Evolutionary conservation across 2,888 invertebrate species (phyloP).

Genomic region (Tachina grossa): DNA sequence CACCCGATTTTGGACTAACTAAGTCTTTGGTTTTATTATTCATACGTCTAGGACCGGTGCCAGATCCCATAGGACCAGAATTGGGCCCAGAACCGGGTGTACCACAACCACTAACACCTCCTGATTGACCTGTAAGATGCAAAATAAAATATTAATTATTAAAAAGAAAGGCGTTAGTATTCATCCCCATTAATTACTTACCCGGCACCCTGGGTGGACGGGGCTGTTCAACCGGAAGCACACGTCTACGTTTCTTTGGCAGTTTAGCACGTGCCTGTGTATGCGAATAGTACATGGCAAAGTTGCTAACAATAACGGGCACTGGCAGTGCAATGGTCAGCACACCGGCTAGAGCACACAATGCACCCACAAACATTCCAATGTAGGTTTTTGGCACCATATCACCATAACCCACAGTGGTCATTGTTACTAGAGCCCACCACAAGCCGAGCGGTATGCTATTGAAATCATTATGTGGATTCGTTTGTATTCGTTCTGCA

Average conservation of each 20-base stretch:
- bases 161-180: not conserved
- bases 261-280: conserved; percentile 99
- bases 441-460: conserved; percentile 98
- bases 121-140: conserved; percentile 79
- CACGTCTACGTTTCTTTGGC: conserved; percentile 98
- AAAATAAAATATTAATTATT: not conserved
- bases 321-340: conserved; percentile 99
- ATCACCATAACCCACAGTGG: conserved; percentile 98
- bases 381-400: conserved; percentile 99
- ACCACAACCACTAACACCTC: conserved; percentile 81
- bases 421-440: conserved; percentile 99
- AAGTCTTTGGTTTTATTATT: conserved; percentile 83
- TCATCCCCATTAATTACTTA: conserved; percentile 57
- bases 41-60: conserved; percentile 82
- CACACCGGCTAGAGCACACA: conserved; percentile 99
- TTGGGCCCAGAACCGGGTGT: conserved; percentile 82
- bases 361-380: conserved; percentile 98
- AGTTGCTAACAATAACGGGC: conserved; percentile 99
- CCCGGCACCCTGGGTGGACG: conserved; percentile 83
- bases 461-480: conserved; percentile 98
- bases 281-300: conserved; percentile 98
- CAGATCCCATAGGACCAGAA: conserved; percentile 82
- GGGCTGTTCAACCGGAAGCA: conserved; percentile 97
- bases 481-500: conserved; percentile 97
- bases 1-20: conserved; percentile 83